Evolutionary conservation across 1,140 invertebrate species (phyloP).

Genomic region (Drosophila saltans): DNA sequence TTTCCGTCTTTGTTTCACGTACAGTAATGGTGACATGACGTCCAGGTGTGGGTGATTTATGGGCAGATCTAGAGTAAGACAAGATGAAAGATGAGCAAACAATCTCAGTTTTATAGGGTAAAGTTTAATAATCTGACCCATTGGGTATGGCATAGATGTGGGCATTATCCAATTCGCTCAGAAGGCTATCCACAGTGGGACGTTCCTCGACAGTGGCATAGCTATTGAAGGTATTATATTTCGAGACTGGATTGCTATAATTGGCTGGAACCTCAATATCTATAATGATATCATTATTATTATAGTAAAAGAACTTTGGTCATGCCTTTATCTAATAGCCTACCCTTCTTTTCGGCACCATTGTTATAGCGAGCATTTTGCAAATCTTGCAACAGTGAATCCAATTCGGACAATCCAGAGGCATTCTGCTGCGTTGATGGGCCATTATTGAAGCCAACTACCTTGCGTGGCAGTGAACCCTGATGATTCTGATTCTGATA

Average conservation of each 20-base stretch:
- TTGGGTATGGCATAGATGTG: conserved; percentile 87
- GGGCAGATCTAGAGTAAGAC: conserved; percentile 40
- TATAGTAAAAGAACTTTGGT: background rate
- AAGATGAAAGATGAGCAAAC: conserved; percentile 13
- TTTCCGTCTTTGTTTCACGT: conserved; percentile 87
- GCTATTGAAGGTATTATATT: conserved; percentile 76
- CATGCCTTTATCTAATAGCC: background rate
- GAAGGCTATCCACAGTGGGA: conserved; percentile 93
- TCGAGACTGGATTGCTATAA: conserved; percentile 72
- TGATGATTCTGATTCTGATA: conserved; percentile 74
- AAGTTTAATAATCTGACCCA: conserved; percentile 85
- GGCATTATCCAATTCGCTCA: conserved; percentile 91
- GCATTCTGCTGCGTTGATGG: conserved; percentile 38
- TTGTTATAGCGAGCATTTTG: conserved; percentile 91
- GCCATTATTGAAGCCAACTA: conserved; percentile 43
- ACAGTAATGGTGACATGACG: conserved; percentile 88
- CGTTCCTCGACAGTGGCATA: conserved; percentile 83
- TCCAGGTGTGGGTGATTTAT: conserved; percentile 84
- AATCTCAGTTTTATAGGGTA: background rate
- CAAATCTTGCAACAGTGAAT: conserved; percentile 95
- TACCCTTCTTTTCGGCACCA: conserved; percentile 81
- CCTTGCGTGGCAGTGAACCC: conserved; percentile 66
- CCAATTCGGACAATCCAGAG: conserved; percentile 93
- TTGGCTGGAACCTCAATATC: conserved; percentile 74
- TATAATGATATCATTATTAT: conserved; percentile 13